Evolutionary conservation across 2,797 vertebrate genomes (phyloP).

Genomic region (Toxotes lorentzi): DNA sequence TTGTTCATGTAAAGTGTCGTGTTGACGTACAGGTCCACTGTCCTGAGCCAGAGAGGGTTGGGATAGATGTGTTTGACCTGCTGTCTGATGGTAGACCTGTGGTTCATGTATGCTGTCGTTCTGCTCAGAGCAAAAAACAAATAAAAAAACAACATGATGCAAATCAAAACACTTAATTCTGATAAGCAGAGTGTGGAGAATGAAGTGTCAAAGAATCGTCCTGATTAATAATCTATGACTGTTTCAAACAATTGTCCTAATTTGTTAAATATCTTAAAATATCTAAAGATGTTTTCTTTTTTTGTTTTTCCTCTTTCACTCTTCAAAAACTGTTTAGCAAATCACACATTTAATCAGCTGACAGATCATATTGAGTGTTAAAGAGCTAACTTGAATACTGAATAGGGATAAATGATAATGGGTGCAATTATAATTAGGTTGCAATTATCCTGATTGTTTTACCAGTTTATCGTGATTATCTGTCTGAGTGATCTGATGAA

Average conservation of each 20-base stretch:
- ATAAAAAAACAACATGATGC: background rate
- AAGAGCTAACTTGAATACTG: slow-evolving; percentile 44
- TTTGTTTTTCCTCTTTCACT: background rate
- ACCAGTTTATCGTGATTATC: slow-evolving; percentile 56
- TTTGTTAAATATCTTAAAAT: slow-evolving; percentile 27
- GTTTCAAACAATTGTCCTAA: slow-evolving; percentile 14
- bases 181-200: slow-evolving; percentile 5
- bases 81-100: slow-evolving; percentile 28
- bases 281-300: background rate
- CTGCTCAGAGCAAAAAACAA: background rate
- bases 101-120: slow-evolving; percentile 33
- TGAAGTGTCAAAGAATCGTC: background rate
- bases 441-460: slow-evolving; percentile 65
- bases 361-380: slow-evolving; percentile 10
- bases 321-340: slow-evolving; percentile 19
- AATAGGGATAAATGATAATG: slow-evolving; percentile 52
- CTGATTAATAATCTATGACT: slow-evolving; percentile 32
- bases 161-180: slow-evolving; percentile 1
- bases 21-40: slow-evolving; percentile 50
- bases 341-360: slow-evolving; percentile 50
- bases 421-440: slow-evolving; percentile 64
- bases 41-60: slow-evolving; percentile 21
- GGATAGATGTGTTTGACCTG: slow-evolving; percentile 65
- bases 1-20: slow-evolving; percentile 9
- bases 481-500: slow-evolving; percentile 55